Evolutionary conservation across 2,797 vertebrate genomes (phyloP), one percentile per base, ranked within the genome.

Genomic region (Erpetoichthys calabaricus): DNA sequence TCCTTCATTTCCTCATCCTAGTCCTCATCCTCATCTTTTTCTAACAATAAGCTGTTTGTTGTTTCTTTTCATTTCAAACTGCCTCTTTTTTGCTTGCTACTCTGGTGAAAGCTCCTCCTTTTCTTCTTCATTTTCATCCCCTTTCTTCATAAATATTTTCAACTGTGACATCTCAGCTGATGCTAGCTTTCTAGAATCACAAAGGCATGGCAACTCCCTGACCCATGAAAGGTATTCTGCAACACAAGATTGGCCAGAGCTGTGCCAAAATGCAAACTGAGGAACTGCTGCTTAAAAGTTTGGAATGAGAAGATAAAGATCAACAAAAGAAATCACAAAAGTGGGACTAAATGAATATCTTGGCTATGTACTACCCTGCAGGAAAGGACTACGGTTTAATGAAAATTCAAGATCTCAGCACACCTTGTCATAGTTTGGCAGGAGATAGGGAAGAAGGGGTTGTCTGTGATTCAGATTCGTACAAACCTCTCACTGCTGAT

Each of bases 321-420:
- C 77, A 75, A 42, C 81, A 83, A 73, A 99, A 97, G 75, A 99
- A 99, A 65, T 93, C 89, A 0, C 90, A 94, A 74, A 99, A 95
- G 73, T 99, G 94, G 95, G 95, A 99, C 73, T 94, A 99, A 76
- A 99, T 99, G 95, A 99, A 99, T 73, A 99, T 99, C 75, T 77
- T 99, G 65, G 94, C 94, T 9, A 99, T 94, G 0, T 99, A 99
- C 70, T 95, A 99, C 71, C 95, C 95, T 45, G 79, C 90, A 25
- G 92, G 92, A 71, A 99, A 99, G 77, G 95, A 99, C 74, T 98
- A 99, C 44, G 95, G 95, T 50, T 73, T 97, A 70, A 99, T 99
- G 94, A 99, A 99, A 82, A 99, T 99, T 6, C 92, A 99, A 60
- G 95, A 99, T 67, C 95, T 94, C 45, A 94, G 90, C 72, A 99